Evolutionary conservation across 64 coral and sea anemone genomes (phyloP).

Genomic region (Hydrozoanthus tunicans): DNA sequence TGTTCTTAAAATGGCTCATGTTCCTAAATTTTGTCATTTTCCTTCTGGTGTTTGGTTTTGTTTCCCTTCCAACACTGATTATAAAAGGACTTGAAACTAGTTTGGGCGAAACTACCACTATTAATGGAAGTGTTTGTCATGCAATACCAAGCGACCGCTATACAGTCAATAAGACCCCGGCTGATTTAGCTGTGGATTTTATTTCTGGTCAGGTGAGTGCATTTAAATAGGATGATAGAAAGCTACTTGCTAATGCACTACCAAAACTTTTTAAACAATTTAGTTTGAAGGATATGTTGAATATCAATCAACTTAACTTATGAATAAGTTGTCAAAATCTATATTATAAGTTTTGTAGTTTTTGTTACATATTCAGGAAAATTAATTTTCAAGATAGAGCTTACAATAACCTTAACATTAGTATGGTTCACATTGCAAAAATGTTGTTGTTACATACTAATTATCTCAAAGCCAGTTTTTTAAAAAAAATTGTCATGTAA

Average conservation of each 20-base stretch:
- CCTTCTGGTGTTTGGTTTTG: conserved; percentile 82
- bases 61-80: conserved; percentile 74
- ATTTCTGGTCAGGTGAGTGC: conserved; percentile 86
- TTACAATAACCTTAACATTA: too few relatives aligned
- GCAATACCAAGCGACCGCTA: conserved; percentile 26
- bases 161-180: not conserved
- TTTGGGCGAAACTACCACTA: not conserved
- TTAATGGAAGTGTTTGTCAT: conserved; percentile 61
- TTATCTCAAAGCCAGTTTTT: too few relatives aligned
- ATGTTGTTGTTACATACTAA: too few relatives aligned
- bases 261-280: too few relatives aligned
- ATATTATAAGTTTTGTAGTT: too few relatives aligned
- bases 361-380: too few relatives aligned
- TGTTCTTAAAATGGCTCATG: conserved; percentile 96
- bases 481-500: too few relatives aligned
- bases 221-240: not conserved
- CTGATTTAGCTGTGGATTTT: conserved; percentile 74
- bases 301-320: too few relatives aligned
- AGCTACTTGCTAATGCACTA: not conserved
- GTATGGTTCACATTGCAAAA: too few relatives aligned
- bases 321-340: too few relatives aligned
- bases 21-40: conserved; percentile 92
- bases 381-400: too few relatives aligned
- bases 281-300: too few relatives aligned
- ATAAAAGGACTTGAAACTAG: conserved; percentile 1